Conservation (phyloP, 2,888 invertebrate genomes). For the Aquatica leii region DNA sequence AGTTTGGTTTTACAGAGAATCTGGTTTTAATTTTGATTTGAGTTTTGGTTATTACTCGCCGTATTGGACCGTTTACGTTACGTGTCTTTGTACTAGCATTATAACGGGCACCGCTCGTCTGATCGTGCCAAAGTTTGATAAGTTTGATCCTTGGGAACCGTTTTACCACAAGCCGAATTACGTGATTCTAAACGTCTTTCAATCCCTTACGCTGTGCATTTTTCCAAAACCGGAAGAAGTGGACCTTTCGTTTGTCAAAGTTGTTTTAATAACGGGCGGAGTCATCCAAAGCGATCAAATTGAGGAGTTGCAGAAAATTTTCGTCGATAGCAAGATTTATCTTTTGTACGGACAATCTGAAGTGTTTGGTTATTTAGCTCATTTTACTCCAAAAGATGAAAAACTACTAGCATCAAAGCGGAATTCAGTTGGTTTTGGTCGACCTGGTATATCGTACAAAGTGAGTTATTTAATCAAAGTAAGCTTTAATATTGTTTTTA, state of each 20-base stretch:
- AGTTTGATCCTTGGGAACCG: not conserved
- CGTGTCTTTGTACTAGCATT: not conserved
- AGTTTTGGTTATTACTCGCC: not conserved
- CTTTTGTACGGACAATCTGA: constrained; percentile 56
- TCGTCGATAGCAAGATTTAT: constrained; percentile 53
- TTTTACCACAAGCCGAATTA: not conserved
- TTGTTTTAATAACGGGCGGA: constrained; percentile 50
- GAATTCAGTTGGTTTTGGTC: constrained; percentile 47
- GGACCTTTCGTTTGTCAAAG: constrained; percentile 50
- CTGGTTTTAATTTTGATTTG: constrained; percentile 7
- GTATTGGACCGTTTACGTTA: not conserved
- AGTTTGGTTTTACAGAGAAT: not conserved
- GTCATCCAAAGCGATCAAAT: constrained; percentile 47
- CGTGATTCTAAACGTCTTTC: constrained; percentile 47
- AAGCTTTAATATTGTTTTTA: constrained; percentile 48
- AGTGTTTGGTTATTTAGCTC: constrained; percentile 48
- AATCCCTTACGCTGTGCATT: constrained; percentile 48
- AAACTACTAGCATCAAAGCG: constrained; percentile 48
- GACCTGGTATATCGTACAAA: constrained; percentile 50
- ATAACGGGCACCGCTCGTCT: not conserved
- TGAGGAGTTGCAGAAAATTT: constrained; percentile 49
- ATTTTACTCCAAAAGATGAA: constrained; percentile 46
- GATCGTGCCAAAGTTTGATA: not conserved
- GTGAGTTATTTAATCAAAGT: constrained; percentile 35
- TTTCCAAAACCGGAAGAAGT: constrained; percentile 51